Percentiles rank a stretch among this genome's conserved stretches.
Evolutionary conservation across 2,113 vertebrate species (phyloP).

Genomic region (Alligator sinensis): DNA sequence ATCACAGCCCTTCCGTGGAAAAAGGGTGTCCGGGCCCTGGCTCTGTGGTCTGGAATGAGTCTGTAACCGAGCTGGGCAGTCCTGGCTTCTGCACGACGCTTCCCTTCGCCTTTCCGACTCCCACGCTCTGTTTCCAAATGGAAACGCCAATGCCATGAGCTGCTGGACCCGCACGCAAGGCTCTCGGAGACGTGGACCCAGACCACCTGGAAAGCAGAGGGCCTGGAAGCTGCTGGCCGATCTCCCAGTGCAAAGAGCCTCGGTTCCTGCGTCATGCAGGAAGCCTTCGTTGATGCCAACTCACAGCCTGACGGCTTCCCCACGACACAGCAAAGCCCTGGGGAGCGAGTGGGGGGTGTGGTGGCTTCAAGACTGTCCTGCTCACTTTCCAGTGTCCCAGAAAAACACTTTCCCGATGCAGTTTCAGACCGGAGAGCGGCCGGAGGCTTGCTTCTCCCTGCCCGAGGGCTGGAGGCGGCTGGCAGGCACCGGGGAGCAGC

Average conservation of each 20-base stretch:
- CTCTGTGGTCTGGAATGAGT: background rate
- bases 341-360: no score
- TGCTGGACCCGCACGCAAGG: background rate
- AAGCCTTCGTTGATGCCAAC: background rate
- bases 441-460: background rate
- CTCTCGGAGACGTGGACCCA: background rate
- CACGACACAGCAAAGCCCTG: no score
- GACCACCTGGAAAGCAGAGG: background rate
- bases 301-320: no score
- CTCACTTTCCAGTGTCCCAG: no score
- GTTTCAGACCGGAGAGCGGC: no score
- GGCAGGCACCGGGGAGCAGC: background rate
- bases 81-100: background rate
- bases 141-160: background rate
- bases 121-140: background rate
- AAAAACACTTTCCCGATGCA: no score
- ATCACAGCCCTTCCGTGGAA: background rate
- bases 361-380: no score
- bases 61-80: background rate
- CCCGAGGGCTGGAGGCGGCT: background rate
- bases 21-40: no score
- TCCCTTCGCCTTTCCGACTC: background rate
- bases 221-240: background rate
- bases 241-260: background rate
- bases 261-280: accelerated